Percentiles rank a stretch among this genome's conserved stretches.
Evolutionary conservation across 2,113 vertebrate genomes (phyloP).

Genomic region (Genyomyrus donnyi): DNA sequence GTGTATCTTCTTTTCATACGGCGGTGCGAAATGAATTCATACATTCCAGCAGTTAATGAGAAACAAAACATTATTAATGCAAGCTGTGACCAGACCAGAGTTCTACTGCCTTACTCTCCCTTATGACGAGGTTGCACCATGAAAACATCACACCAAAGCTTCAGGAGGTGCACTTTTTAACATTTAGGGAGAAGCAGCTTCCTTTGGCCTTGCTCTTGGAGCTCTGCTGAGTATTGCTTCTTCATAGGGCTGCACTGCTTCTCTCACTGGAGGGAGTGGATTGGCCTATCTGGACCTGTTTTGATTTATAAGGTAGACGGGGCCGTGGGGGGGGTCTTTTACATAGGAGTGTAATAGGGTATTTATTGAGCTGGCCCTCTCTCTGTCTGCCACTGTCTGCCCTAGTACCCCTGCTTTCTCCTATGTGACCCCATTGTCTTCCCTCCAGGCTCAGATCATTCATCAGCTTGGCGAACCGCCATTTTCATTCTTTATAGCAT

Average conservation of each 20-base stretch:
- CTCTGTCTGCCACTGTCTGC: slow-evolving; percentile 1
- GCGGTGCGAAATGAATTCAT: slow-evolving; percentile 14
- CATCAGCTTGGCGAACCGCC: neutral
- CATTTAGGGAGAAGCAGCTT: neutral
- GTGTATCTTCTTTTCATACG: slow-evolving; percentile 10
- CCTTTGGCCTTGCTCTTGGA: neutral
- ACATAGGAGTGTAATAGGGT: neutral
- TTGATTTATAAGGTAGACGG: neutral
- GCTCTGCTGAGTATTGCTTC: neutral
- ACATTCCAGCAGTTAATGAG: slow-evolving; percentile 17
- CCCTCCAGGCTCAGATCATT: neutral
- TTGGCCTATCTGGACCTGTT: neutral
- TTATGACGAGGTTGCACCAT: neutral
- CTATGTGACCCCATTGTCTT: neutral
- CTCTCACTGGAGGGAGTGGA: neutral
- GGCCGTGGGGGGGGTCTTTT: neutral
- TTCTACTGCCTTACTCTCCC: slow-evolving; percentile 17
- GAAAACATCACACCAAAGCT: neutral
- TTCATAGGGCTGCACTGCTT: neutral
- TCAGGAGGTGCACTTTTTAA: slow-evolving; percentile 2
- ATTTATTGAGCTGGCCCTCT: neutral
- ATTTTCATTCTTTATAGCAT: neutral
- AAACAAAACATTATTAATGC: slow-evolving; percentile 5
- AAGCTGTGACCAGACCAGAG: slow-evolving; percentile 14
- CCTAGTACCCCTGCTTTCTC: neutral